Conservation (phyloP, 2,888 invertebrate species). For the Polyploca ridens region DNA sequence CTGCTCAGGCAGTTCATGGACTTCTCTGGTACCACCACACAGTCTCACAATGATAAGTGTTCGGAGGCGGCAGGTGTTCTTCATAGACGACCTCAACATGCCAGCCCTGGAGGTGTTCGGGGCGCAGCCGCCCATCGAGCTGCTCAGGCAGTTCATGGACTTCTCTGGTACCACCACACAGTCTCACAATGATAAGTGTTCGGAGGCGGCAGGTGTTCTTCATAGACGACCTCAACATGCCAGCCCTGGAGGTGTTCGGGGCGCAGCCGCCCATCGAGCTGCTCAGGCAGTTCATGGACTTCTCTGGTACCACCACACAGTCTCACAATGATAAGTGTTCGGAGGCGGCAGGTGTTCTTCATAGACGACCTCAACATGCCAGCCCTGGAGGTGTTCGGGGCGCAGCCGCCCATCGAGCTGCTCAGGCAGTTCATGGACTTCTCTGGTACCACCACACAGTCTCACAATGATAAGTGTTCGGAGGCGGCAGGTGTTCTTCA, state of each 20-base stretch:
- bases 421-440: conserved; percentile 95
- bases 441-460: conserved; percentile 84
- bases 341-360: conserved; percentile 93
- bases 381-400: conserved; percentile 92
- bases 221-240: conserved; percentile 97
- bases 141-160: conserved; percentile 94
- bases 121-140: conserved; percentile 95
- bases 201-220: conserved; percentile 93
- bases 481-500: conserved; percentile 92
- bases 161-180: conserved; percentile 86
- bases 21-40: conserved; percentile 86
- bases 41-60: too few relatives aligned
- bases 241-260: conserved; percentile 93
- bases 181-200: too few relatives aligned
- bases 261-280: conserved; percentile 96
- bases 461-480: too few relatives aligned
- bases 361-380: conserved; percentile 98
- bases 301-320: conserved; percentile 84
- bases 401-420: conserved; percentile 95
- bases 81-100: conserved; percentile 97
- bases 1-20: conserved; percentile 94
- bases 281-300: conserved; percentile 94
- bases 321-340: too few relatives aligned
- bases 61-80: conserved; percentile 92
- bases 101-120: conserved; percentile 94